These are phyloP conservation scores for Toxotes lorentzi DNA, from an alignment of 2,797 vertebrate species.

Conservation along the genomic window DNA sequence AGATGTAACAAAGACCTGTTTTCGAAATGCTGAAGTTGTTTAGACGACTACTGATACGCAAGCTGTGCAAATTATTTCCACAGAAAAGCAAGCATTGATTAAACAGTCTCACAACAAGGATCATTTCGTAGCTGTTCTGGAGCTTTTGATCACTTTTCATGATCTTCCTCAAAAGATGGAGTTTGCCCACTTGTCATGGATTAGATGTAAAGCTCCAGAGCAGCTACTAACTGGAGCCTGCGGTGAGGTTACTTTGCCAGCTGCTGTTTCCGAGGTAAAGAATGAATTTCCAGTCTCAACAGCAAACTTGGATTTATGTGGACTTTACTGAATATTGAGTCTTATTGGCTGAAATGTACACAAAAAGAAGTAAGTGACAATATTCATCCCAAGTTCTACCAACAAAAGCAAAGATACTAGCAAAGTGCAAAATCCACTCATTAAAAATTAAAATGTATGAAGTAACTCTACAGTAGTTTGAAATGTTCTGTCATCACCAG, in stretches of 20 bases:
- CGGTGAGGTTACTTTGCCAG: neutral
- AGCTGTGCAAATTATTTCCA: neutral
- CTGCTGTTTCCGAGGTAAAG: neutral
- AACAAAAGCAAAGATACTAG: conserved; percentile 59
- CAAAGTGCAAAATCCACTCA: conserved; percentile 70
- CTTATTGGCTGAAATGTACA: conserved; percentile 70
- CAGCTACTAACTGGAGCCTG: neutral
- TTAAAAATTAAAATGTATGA: conserved; percentile 56
- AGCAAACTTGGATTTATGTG: conserved; percentile 46
- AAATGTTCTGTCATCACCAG: conserved; percentile 31
- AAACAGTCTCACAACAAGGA: neutral
- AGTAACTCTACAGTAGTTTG: conserved; percentile 51
- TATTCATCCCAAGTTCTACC: conserved; percentile 55
- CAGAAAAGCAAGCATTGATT: conserved; percentile 21
- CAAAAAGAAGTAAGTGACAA: conserved; percentile 53
- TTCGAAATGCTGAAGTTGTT: neutral
- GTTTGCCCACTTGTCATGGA: neutral
- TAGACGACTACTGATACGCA: neutral
- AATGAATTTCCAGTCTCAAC: conserved; percentile 11
- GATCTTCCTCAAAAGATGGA: neutral
- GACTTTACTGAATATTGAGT: conserved; percentile 72
- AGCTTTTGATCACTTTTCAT: neutral
- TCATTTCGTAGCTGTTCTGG: neutral
- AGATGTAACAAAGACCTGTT: neutral
- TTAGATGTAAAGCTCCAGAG: neutral